Percentiles rank a stretch among this genome's conserved stretches.
Conservation (phyloP, 2,888 invertebrate species). For the Rhopalosiphum nymphaeae region DNA sequence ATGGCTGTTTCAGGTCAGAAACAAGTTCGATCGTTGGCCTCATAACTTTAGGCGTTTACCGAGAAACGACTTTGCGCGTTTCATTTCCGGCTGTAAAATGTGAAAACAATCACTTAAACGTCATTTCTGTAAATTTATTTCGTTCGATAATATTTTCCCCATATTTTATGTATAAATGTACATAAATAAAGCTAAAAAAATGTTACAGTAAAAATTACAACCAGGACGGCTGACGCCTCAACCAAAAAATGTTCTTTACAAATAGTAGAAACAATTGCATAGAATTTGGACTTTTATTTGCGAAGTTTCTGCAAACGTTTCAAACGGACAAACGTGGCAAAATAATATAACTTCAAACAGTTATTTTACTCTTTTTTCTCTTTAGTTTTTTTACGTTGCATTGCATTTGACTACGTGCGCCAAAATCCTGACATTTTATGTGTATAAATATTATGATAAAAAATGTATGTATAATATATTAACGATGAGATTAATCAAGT, state of each 20-base stretch:
- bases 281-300: neutral
- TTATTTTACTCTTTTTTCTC: neutral
- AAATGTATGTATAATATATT: neutral
- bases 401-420: neutral
- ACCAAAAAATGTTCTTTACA: neutral
- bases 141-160: neutral
- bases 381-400: neutral
- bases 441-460: conserved; percentile 9
- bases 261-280: neutral
- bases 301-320: neutral
- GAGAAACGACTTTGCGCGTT: neutral
- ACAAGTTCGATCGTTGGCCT: conserved; percentile 9
- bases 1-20: neutral
- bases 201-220: neutral
- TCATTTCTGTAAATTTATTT: conserved; percentile 8
- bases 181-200: neutral
- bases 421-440: conserved; percentile 35
- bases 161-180: neutral
- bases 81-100: conserved; percentile 7
- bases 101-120: conserved; percentile 4
- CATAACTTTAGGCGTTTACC: conserved; percentile 2
- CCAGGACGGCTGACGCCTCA: neutral
- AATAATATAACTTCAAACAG: neutral
- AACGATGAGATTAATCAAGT: neutral
- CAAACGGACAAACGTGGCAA: neutral